Percentiles rank a stretch among this genome's conserved stretches.
These are phyloP conservation scores for Lycocorax pyrrhopterus DNA, from an alignment of 2,113 vertebrate species.

Conservation along the genomic window DNA sequence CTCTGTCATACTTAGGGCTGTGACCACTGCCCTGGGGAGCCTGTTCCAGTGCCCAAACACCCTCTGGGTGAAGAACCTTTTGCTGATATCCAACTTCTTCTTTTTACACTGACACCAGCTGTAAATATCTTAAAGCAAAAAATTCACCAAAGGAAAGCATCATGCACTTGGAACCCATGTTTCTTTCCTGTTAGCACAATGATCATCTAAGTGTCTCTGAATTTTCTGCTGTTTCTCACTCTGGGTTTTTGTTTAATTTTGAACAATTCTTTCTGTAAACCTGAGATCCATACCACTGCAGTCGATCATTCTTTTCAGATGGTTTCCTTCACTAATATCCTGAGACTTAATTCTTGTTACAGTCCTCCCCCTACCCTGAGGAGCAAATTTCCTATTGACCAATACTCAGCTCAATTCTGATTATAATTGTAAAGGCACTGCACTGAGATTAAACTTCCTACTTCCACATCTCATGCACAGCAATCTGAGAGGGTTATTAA, in stretches of 20 bases:
- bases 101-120: not conserved
- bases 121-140: constrained; percentile 24
- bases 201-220: not conserved
- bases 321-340: constrained; percentile 20
- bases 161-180: not conserved
- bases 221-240: not conserved
- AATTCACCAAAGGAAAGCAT: not conserved
- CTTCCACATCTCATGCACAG: constrained; percentile 42
- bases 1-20: not conserved
- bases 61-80: not conserved
- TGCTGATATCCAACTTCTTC: not conserved
- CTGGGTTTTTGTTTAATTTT: constrained; percentile 3
- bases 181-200: not conserved
- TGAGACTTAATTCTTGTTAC: constrained; percentile 56
- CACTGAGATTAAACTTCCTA: constrained; percentile 56
- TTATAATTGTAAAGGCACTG: constrained; percentile 66
- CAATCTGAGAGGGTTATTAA: constrained; percentile 66
- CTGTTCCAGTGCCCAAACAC: not conserved
- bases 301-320: constrained; percentile 54
- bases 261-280: not conserved
- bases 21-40: not conserved
- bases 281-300: not conserved
- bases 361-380: constrained; percentile 35
- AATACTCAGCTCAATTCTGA: constrained; percentile 63
- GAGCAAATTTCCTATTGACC: constrained; percentile 54